Evolutionary conservation across 2,797 vertebrate genomes (phyloP), one percentile per base, ranked within the genome.

Genomic region (Diceros bicornis): DNA sequence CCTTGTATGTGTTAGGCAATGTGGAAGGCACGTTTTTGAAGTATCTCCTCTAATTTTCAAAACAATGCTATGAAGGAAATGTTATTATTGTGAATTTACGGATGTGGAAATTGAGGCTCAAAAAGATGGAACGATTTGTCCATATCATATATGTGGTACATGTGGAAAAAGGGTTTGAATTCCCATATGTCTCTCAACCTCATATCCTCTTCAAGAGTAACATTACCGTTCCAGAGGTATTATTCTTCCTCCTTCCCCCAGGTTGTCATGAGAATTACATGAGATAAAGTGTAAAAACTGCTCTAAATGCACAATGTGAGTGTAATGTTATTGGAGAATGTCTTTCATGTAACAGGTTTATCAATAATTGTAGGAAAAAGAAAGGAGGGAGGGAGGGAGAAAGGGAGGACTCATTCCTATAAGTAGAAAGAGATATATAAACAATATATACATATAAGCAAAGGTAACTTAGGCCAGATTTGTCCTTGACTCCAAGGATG

Each of bases 101-200:
- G 6, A 74, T 41, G n/a, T 64, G 34, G 32, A 87, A 79, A 44
- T 2, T 20, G 16, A 95, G 72, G 32, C 52, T 95, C n/a, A 14
- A 29, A 64, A 61, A 25, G 34, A 66, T 50, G 27, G 13, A 87
- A 37, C 10, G 1, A 34, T 37, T 25, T 84, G 52, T 62, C 44
- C 12, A 2, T 11, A 2, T 57, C 12, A 34, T 25, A 27, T 6
- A 23, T 0, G 10, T 20, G 29, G 12, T 4, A 59, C 6, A 4
- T 13, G 13, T 10, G 4, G 55, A 41, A 34, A 81, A 61, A 32
- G 20, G 11, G 27, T 34, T 13, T 7, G 23, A 59, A 75, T 79
- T 11, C 4, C 59, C 4, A 0, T 25, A 12, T n/a, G 71, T 52
- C 64, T 85, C 37, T 37, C 8, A 14, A 66, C 62, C 6, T 27